Evolutionary conservation across 2,797 vertebrate genomes (phyloP).

Genomic region (Chaetodon trifasciatus): DNA sequence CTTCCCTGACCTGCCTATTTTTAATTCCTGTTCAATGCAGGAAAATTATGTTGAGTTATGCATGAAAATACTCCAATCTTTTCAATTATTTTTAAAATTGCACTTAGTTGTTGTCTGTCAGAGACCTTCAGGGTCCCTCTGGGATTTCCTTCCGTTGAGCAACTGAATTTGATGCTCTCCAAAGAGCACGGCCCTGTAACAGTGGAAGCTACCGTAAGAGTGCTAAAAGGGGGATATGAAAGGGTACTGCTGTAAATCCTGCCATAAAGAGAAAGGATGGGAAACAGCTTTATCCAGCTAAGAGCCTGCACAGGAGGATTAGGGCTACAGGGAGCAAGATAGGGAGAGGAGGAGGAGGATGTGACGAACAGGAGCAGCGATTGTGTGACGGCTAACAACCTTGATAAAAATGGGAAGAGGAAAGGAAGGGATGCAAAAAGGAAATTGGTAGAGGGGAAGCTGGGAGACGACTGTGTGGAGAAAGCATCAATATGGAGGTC

Average conservation of each 20-base stretch:
- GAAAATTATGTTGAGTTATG: not conserved
- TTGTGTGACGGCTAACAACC: slow-evolving; percentile 43
- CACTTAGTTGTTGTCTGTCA: not conserved
- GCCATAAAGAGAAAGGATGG: slow-evolving; percentile 74
- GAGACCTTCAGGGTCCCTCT: slow-evolving; percentile 7
- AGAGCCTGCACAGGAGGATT: slow-evolving; percentile 74
- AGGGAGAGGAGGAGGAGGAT: slow-evolving; percentile 56
- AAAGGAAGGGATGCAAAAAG: slow-evolving; percentile 12
- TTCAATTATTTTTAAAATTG: not conserved
- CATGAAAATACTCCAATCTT: not conserved
- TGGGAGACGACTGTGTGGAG: not conserved
- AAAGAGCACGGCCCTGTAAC: slow-evolving; percentile 51
- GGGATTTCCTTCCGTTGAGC: slow-evolving; percentile 31
- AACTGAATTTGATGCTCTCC: slow-evolving; percentile 50
- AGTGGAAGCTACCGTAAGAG: slow-evolving; percentile 49
- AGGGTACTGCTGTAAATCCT: slow-evolving; percentile 72
- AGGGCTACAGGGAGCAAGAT: slow-evolving; percentile 65
- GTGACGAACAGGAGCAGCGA: slow-evolving; percentile 51
- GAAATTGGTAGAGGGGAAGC: slow-evolving; percentile 1
- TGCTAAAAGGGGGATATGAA: slow-evolving; percentile 62
- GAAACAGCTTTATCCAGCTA: slow-evolving; percentile 75
- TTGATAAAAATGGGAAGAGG: slow-evolving; percentile 56
- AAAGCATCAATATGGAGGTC: slow-evolving; percentile 40
- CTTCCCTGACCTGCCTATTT: not conserved
- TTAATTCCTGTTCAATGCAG: not conserved